Percentiles rank a stretch among this genome's conserved stretches.
phyloP scores from a whole-genome alignment of 2,113 vertebrate species.

The Ellobius talpinus region DNA sequence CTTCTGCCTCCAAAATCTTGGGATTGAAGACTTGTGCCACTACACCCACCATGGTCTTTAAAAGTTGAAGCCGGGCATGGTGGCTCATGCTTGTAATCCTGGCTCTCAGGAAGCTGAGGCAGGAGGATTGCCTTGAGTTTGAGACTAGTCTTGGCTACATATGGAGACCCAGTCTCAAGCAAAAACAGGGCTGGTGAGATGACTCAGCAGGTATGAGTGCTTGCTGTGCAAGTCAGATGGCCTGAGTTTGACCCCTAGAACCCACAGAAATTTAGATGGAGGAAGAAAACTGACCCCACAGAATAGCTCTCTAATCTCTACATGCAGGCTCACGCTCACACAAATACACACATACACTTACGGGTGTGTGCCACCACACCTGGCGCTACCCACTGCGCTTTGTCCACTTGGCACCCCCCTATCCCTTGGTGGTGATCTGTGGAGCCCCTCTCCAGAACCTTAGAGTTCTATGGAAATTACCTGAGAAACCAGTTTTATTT shows the following conservation, averaged over 20 bases:
- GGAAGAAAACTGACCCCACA: neutral
- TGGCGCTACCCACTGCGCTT: rapidly evolving
- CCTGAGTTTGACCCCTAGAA: neutral
- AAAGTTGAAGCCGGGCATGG: neutral
- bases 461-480: neutral
- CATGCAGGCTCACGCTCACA: neutral
- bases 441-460: neutral
- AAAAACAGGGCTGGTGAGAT: neutral
- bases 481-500: neutral
- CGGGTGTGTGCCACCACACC: neutral
- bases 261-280: neutral
- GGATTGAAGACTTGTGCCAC: neutral
- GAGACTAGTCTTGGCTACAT: neutral
- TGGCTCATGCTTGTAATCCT: neutral
- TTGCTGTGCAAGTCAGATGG: too few relatives aligned
- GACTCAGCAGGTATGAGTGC: neutral
- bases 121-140: neutral
- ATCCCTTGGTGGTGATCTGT: neutral
- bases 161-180: neutral
- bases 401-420: neutral
- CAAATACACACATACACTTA: neutral
- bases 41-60: neutral
- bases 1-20: neutral
- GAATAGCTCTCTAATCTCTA: too few relatives aligned
- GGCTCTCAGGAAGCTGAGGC: neutral